phyloP scores from a whole-genome alignment of 2,113 vertebrate genomes.

The Nothoprocta perdicaria region DNA sequence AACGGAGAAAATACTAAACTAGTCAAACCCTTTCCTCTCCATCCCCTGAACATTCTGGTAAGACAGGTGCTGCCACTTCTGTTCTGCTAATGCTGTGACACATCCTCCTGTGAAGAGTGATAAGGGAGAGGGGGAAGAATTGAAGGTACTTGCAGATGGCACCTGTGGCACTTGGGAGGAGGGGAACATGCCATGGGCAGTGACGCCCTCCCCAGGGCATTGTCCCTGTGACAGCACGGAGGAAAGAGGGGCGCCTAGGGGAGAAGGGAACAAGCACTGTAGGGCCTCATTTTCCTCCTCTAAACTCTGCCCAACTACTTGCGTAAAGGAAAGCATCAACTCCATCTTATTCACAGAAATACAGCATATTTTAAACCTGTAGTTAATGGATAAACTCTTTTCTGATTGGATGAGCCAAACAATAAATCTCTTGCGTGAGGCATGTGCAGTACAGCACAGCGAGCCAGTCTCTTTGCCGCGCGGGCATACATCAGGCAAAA shows the following conservation, averaged over 20 bases:
- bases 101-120: not conserved
- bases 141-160: not conserved
- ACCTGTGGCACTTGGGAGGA: not conserved
- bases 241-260: not conserved
- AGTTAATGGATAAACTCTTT: conserved; percentile 71
- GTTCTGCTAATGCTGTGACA: not conserved
- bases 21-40: not conserved
- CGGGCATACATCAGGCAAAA: conserved; percentile 68
- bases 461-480: conserved; percentile 61
- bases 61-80: not conserved
- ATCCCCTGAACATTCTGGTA: not conserved
- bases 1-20: not conserved
- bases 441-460: conserved; percentile 51
- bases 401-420: conserved; percentile 65
- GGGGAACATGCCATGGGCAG: not conserved
- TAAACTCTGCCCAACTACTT: not conserved
- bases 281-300: not conserved
- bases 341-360: conserved; percentile 51
- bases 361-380: conserved; percentile 59
- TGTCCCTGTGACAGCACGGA: not conserved
- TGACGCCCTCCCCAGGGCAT: not conserved
- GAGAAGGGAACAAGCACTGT: accelerated
- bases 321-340: conserved; percentile 39
- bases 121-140: not conserved
- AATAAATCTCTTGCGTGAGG: conserved; percentile 63